Base-by-base conservation (phyloP, 2,888 invertebrate genomes). In the Zaprionus bogoriensis region DNA sequence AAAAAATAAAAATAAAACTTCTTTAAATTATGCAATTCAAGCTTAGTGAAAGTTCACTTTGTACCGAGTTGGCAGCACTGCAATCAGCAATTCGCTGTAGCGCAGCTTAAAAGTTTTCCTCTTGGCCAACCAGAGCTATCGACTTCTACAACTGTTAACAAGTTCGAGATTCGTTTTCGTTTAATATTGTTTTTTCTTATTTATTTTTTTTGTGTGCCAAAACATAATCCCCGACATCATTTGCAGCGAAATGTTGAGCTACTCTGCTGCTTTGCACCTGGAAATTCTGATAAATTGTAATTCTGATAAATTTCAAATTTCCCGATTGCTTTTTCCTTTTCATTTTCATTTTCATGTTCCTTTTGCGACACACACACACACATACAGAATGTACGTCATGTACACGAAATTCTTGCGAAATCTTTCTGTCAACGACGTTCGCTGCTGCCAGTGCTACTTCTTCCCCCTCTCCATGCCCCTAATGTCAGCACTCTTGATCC, bases 381-480 rank as follows among this genome's bases (percentile, higher is more conserved):
- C 9, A 27, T 9, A 27, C 27, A 36, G 5, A 30, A 30, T 17
- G 14, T 32, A 14, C 30, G n/a, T 45, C 14, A 46, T 30, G 45
- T 30, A 48, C 20, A 38, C 23, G 52, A 44, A 65, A 52, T 64
- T 46, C 42, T 58, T 55, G 39, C 78, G 42, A 76, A 62, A 65
- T 68, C 63, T 69, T 55, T 41, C 62, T 63, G 77, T 69, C 74
- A 66, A 69, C 68, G 54, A n/a, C n/a, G 47, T 64, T 50, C 12
- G 20, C n/a, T 7, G 10, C 20, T 2, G 7, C 7, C 39, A 53
- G 38, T 47, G 38, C 12, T 46, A 27, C 12, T 25, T 38, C 23
- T 19, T 12, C 27, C 19, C 22, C 42, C 28, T 23, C 25, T 22
- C 4, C n/a, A 19, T 12, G 7, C 20, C 14, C n/a, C 42, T 20